phyloP scores from a whole-genome alignment of 2,113 vertebrate genomes.

The Empidonax traillii region DNA sequence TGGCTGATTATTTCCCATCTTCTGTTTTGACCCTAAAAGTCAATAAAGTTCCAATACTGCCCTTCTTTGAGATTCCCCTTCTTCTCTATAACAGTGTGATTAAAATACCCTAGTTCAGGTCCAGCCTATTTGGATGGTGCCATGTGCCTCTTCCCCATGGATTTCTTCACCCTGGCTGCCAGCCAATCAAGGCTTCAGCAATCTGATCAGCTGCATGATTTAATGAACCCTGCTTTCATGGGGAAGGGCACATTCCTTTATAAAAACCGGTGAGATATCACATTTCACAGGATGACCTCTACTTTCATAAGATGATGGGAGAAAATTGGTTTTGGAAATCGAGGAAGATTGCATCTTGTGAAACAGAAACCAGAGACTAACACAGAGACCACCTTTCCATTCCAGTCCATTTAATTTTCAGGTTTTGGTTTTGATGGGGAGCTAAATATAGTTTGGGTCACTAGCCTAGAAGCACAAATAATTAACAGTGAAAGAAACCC shows the following conservation, averaged over 20 bases:
- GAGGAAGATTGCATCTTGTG: conserved; percentile 68
- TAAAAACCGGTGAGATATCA: conserved; percentile 66
- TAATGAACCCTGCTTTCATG: conserved; percentile 64
- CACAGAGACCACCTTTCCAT: conserved; percentile 62
- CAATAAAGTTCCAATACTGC: not conserved
- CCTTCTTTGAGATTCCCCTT: not conserved
- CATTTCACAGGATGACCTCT: conserved; percentile 69
- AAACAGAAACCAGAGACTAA: conserved; percentile 57
- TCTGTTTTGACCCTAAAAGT: not conserved
- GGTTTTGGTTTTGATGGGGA: conserved; percentile 37
- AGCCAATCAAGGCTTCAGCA: conserved; percentile 58
- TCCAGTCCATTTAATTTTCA: conserved; percentile 61
- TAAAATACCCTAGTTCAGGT: not conserved
- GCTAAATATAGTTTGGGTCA: conserved; percentile 45
- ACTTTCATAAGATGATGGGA: conserved; percentile 69
- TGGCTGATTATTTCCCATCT: not conserved
- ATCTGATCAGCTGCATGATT: conserved; percentile 63
- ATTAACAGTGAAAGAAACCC: conserved; percentile 19
- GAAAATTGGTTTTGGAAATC: conserved; percentile 77
- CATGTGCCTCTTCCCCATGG: conserved; percentile 32
- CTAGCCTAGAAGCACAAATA: conserved; percentile 40
- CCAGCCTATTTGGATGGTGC: conserved; percentile 17
- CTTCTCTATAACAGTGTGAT: not conserved
- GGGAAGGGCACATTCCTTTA: conserved; percentile 60
- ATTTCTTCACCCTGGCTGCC: conserved; percentile 39